phyloP scores from a whole-genome alignment of 2,797 vertebrate species.

The Yasuhikotakia modesta region DNA sequence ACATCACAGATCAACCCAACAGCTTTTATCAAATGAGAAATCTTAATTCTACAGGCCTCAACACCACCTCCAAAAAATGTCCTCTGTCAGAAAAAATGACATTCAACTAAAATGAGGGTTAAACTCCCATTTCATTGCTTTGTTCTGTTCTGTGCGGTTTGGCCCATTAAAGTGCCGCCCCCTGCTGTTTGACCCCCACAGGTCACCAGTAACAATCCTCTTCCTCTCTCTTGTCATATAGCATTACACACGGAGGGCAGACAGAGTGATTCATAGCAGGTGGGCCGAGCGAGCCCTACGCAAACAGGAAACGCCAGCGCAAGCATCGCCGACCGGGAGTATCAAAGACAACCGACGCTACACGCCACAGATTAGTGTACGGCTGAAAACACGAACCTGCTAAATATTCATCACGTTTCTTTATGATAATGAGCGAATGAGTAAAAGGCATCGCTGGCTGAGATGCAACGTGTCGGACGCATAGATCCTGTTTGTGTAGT shows the following conservation, averaged over 20 bases:
- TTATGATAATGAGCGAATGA: not conserved
- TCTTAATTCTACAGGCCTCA: not conserved
- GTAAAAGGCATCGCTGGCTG: not conserved
- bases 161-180: not conserved
- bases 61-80: not conserved
- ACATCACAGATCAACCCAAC: conserved; percentile 19
- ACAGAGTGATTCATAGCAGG: conserved; percentile 50
- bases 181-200: conserved; percentile 43
- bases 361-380: not conserved
- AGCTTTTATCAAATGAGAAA: not conserved
- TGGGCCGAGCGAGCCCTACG: conserved; percentile 22
- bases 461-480: not conserved
- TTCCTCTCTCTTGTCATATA: conserved; percentile 43
- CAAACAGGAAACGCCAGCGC: conserved; percentile 39
- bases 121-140: not conserved
- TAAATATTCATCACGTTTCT: conserved; percentile 6
- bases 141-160: not conserved
- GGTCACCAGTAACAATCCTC: conserved; percentile 45
- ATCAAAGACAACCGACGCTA: conserved; percentile 30
- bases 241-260: conserved; percentile 48
- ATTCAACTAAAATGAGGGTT: not conserved
- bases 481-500: conserved; percentile 10
- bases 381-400: not conserved
- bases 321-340: conserved; percentile 40
- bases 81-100: not conserved